Conservation (phyloP, 1,140 invertebrate genomes). For the Subanguina moxae region DNA sequence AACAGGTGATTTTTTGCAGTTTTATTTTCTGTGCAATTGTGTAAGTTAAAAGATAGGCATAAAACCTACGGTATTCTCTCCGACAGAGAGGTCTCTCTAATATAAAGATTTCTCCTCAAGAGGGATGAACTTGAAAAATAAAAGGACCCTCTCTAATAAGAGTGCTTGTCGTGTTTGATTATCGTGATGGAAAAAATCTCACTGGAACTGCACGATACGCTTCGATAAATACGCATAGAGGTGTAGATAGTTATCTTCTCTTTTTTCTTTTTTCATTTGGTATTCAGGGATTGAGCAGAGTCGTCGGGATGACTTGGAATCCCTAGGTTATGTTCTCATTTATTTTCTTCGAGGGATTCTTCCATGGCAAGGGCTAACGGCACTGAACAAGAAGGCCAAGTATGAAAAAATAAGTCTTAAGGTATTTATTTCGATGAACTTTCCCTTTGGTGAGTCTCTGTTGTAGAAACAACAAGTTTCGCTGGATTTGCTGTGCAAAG, state of each 20-base stretch:
- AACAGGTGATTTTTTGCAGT: too few relatives aligned
- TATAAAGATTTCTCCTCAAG: too few relatives aligned
- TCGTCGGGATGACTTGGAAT: slow-evolving; percentile 10
- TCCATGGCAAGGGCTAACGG: slow-evolving; percentile 70
- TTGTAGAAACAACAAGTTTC: slow-evolving; percentile 83
- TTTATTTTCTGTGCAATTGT: too few relatives aligned
- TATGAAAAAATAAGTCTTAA: slow-evolving; percentile 98
- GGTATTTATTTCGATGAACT: slow-evolving; percentile 20
- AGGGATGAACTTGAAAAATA: too few relatives aligned
- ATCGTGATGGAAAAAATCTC: slow-evolving; percentile 71
- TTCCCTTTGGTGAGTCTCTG: slow-evolving; percentile 3
- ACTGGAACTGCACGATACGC: slow-evolving; percentile 63
- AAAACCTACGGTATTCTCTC: too few relatives aligned
- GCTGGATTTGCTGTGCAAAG: slow-evolving; percentile 86
- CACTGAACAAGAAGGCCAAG: slow-evolving; percentile 89
- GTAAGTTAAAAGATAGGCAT: too few relatives aligned
- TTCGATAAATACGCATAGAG: slow-evolving; percentile 63
- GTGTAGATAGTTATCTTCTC: too few relatives aligned
- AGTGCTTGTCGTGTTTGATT: too few relatives aligned
- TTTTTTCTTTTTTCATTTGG: neutral
- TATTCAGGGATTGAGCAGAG: too few relatives aligned
- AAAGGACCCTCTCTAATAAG: too few relatives aligned
- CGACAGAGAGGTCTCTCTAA: too few relatives aligned
- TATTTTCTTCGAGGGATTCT: slow-evolving; percentile 78
- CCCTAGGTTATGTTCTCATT: too few relatives aligned